A percentile compares a stretch with the other conserved stretches of the same genome.
Evolutionary conservation across 2,797 vertebrate species (phyloP).

Genomic region (Sebastes matsubarae): DNA sequence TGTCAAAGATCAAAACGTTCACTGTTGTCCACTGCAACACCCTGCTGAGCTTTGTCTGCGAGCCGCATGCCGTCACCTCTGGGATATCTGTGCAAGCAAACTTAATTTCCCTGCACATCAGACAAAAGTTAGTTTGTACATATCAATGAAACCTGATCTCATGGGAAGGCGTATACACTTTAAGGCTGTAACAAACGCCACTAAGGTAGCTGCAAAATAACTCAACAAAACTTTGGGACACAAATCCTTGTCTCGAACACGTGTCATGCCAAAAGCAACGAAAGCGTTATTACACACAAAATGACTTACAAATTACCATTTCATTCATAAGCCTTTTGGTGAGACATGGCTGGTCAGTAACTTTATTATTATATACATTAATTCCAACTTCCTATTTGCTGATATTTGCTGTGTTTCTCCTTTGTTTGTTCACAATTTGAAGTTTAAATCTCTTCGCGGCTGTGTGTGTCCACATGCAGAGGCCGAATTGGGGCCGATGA

Average conservation of each 20-base stretch:
- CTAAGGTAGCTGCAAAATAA: no score
- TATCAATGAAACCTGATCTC: no score
- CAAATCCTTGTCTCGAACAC: no score
- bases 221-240: no score
- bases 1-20: conserved; percentile 67
- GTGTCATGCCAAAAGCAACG: no score
- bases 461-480: background rate
- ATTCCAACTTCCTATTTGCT: background rate
- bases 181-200: no score
- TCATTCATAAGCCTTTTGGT: no score
- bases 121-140: background rate
- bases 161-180: no score
- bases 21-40: conserved; percentile 53
- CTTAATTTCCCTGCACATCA: background rate
- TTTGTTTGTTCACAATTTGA: background rate
- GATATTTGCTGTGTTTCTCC: background rate
- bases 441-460: background rate
- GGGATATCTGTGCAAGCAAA: background rate
- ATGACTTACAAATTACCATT: no score
- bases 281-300: no score
- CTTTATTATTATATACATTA: background rate
- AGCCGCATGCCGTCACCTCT: background rate
- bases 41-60: conserved; percentile 53
- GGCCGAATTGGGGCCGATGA: background rate
- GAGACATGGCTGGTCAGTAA: no score